A percentile compares a stretch with the other conserved stretches of the same genome.
Evolutionary conservation across 2,113 vertebrate species (phyloP).

Genomic region (Nesogale talazaci): DNA sequence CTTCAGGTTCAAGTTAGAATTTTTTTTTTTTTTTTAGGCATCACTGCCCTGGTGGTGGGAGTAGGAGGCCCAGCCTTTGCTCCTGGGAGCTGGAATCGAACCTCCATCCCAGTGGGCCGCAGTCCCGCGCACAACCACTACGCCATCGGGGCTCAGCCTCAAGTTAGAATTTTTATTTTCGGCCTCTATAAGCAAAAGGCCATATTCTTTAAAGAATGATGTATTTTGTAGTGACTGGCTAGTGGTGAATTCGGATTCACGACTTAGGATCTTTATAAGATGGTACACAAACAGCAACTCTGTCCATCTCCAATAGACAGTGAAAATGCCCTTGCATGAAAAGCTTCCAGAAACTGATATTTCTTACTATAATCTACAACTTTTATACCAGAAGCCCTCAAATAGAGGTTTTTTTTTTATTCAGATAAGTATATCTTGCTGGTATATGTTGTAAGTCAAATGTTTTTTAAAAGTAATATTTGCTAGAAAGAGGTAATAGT

Average conservation of each 20-base stretch:
- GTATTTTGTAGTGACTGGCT: not conserved
- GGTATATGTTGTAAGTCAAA: conserved; percentile 40
- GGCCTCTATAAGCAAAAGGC: too few relatives aligned
- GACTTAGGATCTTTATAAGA: conserved; percentile 23
- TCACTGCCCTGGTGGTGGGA: too few relatives aligned
- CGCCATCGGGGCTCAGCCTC: too few relatives aligned
- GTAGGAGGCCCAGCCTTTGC: too few relatives aligned
- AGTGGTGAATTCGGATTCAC: not conserved
- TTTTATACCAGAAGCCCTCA: conserved; percentile 66
- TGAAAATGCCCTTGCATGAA: conserved; percentile 45
- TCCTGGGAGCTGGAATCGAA: too few relatives aligned
- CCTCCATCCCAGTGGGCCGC: too few relatives aligned
- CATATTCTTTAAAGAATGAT: too few relatives aligned
- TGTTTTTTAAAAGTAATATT: conserved; percentile 67
- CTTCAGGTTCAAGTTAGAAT: conserved; percentile 26
- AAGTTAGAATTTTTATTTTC: not conserved
- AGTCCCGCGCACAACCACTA: too few relatives aligned
- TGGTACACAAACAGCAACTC: conserved; percentile 49
- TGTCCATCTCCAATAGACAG: conserved; percentile 8
- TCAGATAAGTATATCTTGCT: conserved; percentile 39
- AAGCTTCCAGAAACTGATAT: conserved; percentile 60
- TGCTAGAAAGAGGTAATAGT: conserved; percentile 53
- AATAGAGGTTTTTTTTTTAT: conserved; percentile 64
- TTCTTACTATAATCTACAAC: conserved; percentile 53
- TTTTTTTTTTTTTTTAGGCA: too few relatives aligned